phyloP scores from a whole-genome alignment of 2,113 vertebrate genomes.

The Rhipidura dahli region DNA sequence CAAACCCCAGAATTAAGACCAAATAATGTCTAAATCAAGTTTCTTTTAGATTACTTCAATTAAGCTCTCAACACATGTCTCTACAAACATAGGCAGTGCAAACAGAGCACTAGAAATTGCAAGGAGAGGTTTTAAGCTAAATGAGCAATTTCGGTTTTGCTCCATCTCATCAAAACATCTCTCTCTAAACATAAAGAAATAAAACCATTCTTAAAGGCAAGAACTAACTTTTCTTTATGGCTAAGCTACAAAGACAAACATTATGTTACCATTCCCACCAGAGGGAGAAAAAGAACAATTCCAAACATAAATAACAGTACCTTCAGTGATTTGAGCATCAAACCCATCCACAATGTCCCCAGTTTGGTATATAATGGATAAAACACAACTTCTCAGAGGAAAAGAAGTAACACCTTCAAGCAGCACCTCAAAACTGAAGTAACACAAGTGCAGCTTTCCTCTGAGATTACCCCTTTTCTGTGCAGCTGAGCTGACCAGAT shows the following conservation, averaged over 20 bases:
- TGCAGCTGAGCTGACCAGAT: background rate
- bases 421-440: rapidly evolving
- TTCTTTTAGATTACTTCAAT: background rate
- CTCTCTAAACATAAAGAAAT: background rate
- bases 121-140: background rate
- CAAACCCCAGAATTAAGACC: background rate
- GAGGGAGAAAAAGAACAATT: rapidly evolving
- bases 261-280: rapidly evolving
- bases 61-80: background rate
- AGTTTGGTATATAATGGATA: rapidly evolving
- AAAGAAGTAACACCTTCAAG: rapidly evolving
- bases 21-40: background rate
- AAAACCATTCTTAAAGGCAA: background rate
- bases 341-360: too few species aligned
- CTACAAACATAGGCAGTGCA: background rate
- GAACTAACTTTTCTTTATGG: background rate
- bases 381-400: background rate
- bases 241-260: background rate
- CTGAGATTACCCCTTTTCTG: rapidly evolving
- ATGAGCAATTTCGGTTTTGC: background rate
- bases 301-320: rapidly evolving
- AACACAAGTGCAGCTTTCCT: rapidly evolving
- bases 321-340: background rate
- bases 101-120: background rate
- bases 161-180: background rate